Percentiles rank a stretch among this genome's conserved stretches.
phyloP scores from a whole-genome alignment of 2,888 invertebrate species.

The Drosophila rubida region DNA sequence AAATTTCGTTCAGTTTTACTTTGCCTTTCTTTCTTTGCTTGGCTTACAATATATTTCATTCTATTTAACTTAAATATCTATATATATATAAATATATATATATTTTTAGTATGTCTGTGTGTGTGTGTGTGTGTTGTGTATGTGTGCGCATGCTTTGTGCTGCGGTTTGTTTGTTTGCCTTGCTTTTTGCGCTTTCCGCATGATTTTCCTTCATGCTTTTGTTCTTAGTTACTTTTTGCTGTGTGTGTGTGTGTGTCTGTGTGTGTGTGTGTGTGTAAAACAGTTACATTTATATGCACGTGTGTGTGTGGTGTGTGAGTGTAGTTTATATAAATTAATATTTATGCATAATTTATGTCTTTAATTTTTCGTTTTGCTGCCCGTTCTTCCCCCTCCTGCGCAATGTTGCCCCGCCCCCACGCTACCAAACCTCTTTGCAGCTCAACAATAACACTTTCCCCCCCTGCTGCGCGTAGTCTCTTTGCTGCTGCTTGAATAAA shows the following conservation, averaged over 20 bases:
- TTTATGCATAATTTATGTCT: slow-evolving; percentile 81
- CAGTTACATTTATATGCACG: slow-evolving; percentile 57
- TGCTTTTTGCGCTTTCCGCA: slow-evolving; percentile 21
- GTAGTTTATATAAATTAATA: slow-evolving; percentile 72
- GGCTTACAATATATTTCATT: slow-evolving; percentile 55
- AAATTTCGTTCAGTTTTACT: slow-evolving; percentile 68
- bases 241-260: slow-evolving; percentile 39
- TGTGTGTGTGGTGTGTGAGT: slow-evolving; percentile 25
- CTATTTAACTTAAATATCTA: slow-evolving; percentile 48
- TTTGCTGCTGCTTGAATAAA: slow-evolving; percentile 10
- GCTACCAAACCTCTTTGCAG: neutral
- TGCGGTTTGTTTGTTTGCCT: slow-evolving; percentile 42
- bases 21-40: slow-evolving; percentile 38
- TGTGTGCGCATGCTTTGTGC: slow-evolving; percentile 67
- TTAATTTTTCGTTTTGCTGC: slow-evolving; percentile 77
- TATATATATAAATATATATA: slow-evolving; percentile 33
- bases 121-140: slow-evolving; percentile 46
- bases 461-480: neutral
- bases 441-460: neutral
- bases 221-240: slow-evolving; percentile 36
- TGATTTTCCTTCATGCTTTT: slow-evolving; percentile 23
- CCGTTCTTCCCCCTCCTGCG: slow-evolving; percentile 19
- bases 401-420: neutral
- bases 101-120: slow-evolving; percentile 53
- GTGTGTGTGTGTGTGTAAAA: slow-evolving; percentile 41